phyloP scores from a whole-genome alignment of 2,113 vertebrate genomes.

The Corapipo altera region DNA sequence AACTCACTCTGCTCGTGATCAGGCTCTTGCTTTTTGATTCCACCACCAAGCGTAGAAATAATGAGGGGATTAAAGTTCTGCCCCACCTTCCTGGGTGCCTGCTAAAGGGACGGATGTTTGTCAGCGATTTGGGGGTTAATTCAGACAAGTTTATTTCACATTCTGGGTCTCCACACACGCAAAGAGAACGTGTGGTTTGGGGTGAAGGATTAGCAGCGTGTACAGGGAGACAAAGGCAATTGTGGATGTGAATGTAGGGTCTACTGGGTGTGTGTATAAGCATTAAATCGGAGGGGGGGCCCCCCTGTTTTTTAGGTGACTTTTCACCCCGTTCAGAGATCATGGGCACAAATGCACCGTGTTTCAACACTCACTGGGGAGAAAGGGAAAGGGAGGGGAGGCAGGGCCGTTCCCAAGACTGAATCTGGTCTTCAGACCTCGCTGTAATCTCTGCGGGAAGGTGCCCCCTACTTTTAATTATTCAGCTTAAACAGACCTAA shows the following conservation, averaged over 20 bases:
- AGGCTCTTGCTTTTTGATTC: background rate
- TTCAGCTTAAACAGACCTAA: background rate
- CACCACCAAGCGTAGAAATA: background rate
- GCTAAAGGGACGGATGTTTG: background rate
- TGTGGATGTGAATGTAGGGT: background rate
- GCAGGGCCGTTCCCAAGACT: background rate
- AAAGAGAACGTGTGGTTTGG: background rate
- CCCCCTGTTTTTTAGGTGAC: background rate
- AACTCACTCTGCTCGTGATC: rapidly evolving
- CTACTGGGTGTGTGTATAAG: background rate
- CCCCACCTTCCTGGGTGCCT: background rate
- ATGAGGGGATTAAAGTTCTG: background rate
- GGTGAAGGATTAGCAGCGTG: background rate
- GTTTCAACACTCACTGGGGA: background rate
- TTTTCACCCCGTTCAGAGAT: background rate
- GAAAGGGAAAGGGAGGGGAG: background rate
- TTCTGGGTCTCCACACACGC: background rate
- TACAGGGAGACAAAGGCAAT: background rate
- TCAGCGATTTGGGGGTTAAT: background rate
- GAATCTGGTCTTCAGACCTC: background rate
- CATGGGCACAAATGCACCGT: background rate
- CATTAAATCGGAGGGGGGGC: background rate
- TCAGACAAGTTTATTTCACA: background rate
- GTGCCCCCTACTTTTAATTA: background rate
- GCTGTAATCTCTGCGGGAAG: background rate